phyloP scores from a whole-genome alignment of 2,888 invertebrate species.

The Lasiommata megera region DNA sequence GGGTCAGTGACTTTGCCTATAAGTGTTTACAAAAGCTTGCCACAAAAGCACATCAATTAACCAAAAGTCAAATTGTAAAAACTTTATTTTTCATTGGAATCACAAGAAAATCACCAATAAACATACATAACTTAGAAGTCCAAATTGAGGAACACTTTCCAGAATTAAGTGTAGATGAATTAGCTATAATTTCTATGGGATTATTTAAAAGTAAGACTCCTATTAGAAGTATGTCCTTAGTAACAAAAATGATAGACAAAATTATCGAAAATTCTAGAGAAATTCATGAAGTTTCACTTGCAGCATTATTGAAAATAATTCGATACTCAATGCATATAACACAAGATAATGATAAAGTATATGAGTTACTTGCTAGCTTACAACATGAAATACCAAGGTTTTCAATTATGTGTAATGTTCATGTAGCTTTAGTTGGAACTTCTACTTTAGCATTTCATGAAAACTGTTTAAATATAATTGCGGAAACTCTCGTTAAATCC shows the following conservation, averaged over 20 bases:
- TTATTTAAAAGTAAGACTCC: constrained; percentile 89
- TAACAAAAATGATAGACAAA: constrained; percentile 74
- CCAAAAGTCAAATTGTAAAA: constrained; percentile 83
- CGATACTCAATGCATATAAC: constrained; percentile 79
- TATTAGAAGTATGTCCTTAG: constrained; percentile 74
- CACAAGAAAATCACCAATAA: constrained; percentile 75
- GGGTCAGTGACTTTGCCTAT: constrained; percentile 78
- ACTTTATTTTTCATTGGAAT: constrained; percentile 85
- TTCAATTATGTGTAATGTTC: constrained; percentile 83
- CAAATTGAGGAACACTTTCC: constrained; percentile 75
- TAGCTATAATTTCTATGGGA: constrained; percentile 87
- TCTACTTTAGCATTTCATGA: constrained; percentile 61
- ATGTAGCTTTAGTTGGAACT: constrained; percentile 84
- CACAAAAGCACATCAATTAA: constrained; percentile 80
- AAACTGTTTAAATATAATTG: constrained; percentile 62
- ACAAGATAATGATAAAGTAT: constrained; percentile 62
- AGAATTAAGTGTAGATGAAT: constrained; percentile 83
- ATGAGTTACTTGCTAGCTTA: constrained; percentile 77
- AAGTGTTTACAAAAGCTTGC: constrained; percentile 78
- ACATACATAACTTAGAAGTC: constrained; percentile 85
- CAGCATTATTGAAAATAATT: constrained; percentile 84
- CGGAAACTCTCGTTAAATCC: constrained; percentile 72
- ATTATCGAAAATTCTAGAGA: constrained; percentile 71
- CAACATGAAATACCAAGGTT: constrained; percentile 80
- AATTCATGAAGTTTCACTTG: constrained; percentile 84